These are phyloP conservation scores for Zoanthus sansibaricus DNA, from an alignment of 92 coral and sea anemone species.

Conservation along the genomic window DNA sequence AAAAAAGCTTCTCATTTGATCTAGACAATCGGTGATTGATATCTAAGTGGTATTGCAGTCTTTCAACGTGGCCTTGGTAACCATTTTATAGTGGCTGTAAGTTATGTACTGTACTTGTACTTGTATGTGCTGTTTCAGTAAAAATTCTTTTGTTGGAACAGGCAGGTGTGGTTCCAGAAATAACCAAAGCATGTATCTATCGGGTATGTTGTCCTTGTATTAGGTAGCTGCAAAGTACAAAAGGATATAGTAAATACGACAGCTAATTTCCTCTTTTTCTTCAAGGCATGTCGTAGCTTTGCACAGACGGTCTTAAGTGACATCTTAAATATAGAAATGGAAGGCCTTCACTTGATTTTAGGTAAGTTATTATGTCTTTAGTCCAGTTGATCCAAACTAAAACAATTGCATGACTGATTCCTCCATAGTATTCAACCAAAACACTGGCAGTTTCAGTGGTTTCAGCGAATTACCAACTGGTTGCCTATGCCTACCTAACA, in stretches of 20 bases:
- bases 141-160: too few species aligned
- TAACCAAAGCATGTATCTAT: too few species aligned
- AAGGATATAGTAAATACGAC: neutral
- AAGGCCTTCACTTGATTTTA: neutral
- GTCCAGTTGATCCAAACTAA: neutral
- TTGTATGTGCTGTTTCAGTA: too few species aligned
- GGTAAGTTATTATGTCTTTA: neutral
- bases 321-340: neutral
- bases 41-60: too few species aligned
- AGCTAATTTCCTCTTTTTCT: neutral
- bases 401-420: neutral
- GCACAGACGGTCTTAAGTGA: neutral
- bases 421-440: neutral
- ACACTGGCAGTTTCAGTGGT: neutral
- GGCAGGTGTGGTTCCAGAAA: too few species aligned
- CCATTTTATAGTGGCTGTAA: too few species aligned
- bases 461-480: neutral
- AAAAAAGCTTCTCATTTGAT: too few species aligned
- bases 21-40: too few species aligned
- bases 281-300: conserved; percentile 68
- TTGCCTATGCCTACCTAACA: neutral
- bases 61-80: too few species aligned
- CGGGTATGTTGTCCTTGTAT: too few species aligned
- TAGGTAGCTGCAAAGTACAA: too few species aligned
- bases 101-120: too few species aligned